Evolutionary conservation across 1,140 invertebrate species (phyloP), one percentile per base, ranked within the genome.

Genomic region (Drosophila carrolli): DNA sequence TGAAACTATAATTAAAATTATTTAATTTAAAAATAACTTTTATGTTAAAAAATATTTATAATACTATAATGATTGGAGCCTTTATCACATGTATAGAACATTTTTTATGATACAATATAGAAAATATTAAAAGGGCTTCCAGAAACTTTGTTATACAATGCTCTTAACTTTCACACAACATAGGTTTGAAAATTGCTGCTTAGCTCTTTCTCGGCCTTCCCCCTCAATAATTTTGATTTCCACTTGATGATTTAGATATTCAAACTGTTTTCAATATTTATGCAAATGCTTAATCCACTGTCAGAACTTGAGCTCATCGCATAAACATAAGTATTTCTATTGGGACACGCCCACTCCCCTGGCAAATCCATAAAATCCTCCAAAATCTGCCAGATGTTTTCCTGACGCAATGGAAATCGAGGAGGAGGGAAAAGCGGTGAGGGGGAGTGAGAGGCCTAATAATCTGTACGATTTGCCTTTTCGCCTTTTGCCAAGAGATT

Each of bases 401-500:
- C 61, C 47, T 68, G 77, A 75, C 68, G 78, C 78, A 81, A 65
- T 53, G 59, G 38, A 44, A 50, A 71, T 7, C 23, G 59, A 37
- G 16, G 11, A n/a, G 14, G 11, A 65, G 11, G 2, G 32, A 11
- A 38, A 35, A 35, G 29, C n/a, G 48, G 1, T 23, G 2, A 23
- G 23, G 23, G 23, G 23, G 57, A 67, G 27, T 40, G 63, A 37
- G 56, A 58, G 66, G 76, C 79, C 82, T 85, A 85, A 85, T 85
- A 85, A 85, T 89, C 83, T 81, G 84, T 84, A 78, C 81, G 70
- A 84, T 84, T 84, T 89, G 83, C 72, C 79, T 67, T 76, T 76
- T 75, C 73, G 73, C 79, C 73, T 76, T 75, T 75, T 54, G 73
- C 72, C 72, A 75, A 81, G 82, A 89, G 84, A 89, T 89, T 89